These are phyloP conservation scores for Caenorhabditis virilis DNA, from an alignment of 2,888 invertebrate genomes.

Conservation along the genomic window DNA sequence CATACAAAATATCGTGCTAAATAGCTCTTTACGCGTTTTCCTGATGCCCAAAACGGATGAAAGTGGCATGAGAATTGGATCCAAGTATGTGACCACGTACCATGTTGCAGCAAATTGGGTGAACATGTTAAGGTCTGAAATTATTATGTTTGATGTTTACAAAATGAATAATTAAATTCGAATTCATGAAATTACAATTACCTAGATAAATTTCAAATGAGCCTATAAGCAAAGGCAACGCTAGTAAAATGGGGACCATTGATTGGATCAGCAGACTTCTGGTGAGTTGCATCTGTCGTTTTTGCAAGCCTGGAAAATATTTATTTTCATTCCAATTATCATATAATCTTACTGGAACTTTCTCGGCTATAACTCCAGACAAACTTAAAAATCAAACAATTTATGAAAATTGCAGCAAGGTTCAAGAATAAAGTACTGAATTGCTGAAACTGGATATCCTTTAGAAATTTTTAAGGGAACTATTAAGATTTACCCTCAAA, in stretches of 20 bases:
- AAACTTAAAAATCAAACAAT: slow-evolving; percentile 25
- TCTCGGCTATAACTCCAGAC: slow-evolving; percentile 23
- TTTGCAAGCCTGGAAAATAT: slow-evolving; percentile 22
- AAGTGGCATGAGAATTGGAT: slow-evolving; percentile 28
- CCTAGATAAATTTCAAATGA: slow-evolving; percentile 34
- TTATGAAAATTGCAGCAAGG: slow-evolving; percentile 21
- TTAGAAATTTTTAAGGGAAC: background rate
- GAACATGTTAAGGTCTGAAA: slow-evolving; percentile 22
- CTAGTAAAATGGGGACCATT: slow-evolving; percentile 21
- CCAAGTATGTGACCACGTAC: slow-evolving; percentile 33
- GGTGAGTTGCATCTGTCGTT: slow-evolving; percentile 24
- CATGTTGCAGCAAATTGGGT: slow-evolving; percentile 21
- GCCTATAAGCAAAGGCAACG: slow-evolving; percentile 19
- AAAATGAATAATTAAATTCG: too few relatives aligned
- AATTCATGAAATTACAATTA: background rate
- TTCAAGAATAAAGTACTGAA: slow-evolving; percentile 25
- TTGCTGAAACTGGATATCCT: slow-evolving; percentile 9
- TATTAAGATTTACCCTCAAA: slow-evolving; percentile 9
- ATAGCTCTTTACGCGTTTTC: slow-evolving; percentile 15
- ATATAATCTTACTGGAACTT: slow-evolving; percentile 16
- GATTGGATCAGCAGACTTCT: slow-evolving; percentile 30
- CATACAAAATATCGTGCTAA: slow-evolving; percentile 10
- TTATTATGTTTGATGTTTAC: too few relatives aligned
- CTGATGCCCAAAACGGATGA: slow-evolving; percentile 25
- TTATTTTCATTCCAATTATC: too few relatives aligned